A percentile compares a stretch with the other conserved stretches of the same genome.
These are phyloP conservation scores for Cantharis flavilabris DNA, from an alignment of 2,888 invertebrate species.

Conservation along the genomic window DNA sequence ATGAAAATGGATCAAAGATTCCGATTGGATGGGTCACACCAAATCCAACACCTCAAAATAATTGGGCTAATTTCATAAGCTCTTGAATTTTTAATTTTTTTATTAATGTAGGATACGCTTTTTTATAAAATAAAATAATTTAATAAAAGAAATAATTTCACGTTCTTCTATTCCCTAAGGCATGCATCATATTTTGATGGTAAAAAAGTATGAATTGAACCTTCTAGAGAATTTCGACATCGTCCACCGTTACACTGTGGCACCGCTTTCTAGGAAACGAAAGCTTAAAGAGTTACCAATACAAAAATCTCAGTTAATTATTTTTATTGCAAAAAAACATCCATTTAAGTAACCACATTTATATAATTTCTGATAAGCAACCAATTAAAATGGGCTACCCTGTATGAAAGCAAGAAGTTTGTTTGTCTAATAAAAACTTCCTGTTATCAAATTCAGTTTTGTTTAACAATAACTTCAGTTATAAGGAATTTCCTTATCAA, in stretches of 20 bases:
- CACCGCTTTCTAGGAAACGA: no score
- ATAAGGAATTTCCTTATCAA: neutral
- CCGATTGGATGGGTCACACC: conserved; percentile 77
- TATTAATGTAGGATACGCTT: neutral
- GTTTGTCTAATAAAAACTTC: neutral
- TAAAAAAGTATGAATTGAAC: no score
- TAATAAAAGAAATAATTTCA: neutral
- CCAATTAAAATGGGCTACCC: no score
- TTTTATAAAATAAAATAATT: neutral
- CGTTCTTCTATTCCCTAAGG: neutral
- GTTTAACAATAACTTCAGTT: neutral
- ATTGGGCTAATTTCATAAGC: conserved; percentile 45
- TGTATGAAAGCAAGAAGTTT: no score
- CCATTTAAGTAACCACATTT: no score
- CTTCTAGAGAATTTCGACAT: no score
- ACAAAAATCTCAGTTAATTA: no score
- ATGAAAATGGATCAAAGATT: conserved; percentile 61
- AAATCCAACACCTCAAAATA: conserved; percentile 44
- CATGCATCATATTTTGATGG: no score
- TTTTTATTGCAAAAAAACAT: no score
- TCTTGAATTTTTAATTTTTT: conserved; percentile 11
- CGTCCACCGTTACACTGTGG: no score
- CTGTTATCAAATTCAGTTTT: neutral
- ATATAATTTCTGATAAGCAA: no score
- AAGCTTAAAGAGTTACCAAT: no score